Evolutionary conservation across 1,140 invertebrate species (phyloP).

Genomic region (Drosophila obscura): DNA sequence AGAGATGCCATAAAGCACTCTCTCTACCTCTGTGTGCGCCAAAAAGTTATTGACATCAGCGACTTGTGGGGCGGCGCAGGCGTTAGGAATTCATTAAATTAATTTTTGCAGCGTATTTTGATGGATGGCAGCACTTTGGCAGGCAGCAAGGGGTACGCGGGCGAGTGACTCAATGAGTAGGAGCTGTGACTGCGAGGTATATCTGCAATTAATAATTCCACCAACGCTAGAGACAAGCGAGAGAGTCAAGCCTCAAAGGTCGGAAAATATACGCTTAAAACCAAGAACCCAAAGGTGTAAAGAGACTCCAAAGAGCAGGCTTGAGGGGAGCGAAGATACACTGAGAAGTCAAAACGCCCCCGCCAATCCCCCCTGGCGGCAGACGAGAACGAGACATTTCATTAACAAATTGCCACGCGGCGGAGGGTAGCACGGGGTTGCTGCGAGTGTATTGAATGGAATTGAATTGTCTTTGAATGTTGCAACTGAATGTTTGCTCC

Average conservation of each 20-base stretch:
- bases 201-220: slow-evolving; percentile 47
- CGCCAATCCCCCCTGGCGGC: too few relatives aligned
- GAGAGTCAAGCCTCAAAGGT: not conserved
- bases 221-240: not conserved
- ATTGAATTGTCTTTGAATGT: slow-evolving; percentile 29
- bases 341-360: too few relatives aligned
- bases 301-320: not conserved
- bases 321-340: too few relatives aligned
- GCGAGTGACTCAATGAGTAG: too few relatives aligned
- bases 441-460: slow-evolving; percentile 23
- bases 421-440: slow-evolving; percentile 10
- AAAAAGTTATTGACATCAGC: slow-evolving; percentile 16
- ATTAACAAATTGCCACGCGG: slow-evolving; percentile 42
- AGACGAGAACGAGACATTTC: slow-evolving; percentile 17
- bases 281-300: not conserved
- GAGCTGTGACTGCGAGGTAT: not conserved
- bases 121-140: slow-evolving; percentile 33
- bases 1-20: not conserved
- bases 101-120: slow-evolving; percentile 31
- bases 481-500: not conserved
- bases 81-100: slow-evolving; percentile 40
- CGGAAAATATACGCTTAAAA: too few relatives aligned
- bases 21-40: slow-evolving; percentile 17
- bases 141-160: too few relatives aligned
- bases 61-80: slow-evolving; percentile 1